Conservation (phyloP, 64 coral and sea anemone species). For the Stichodactyla helianthus region DNA sequence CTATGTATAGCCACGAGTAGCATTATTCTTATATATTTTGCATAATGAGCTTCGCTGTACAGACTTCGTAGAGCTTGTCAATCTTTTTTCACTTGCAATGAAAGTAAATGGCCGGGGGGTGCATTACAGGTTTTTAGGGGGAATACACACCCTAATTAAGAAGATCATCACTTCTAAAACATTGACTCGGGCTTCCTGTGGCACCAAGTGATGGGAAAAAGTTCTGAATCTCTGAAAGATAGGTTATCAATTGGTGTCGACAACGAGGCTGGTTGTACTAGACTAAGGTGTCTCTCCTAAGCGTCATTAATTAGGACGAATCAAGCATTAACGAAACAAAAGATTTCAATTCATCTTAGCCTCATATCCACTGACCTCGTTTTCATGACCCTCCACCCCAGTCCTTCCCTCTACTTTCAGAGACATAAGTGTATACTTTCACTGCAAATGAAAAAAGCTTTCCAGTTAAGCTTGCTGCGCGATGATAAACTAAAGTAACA, state of each 20-base stretch:
- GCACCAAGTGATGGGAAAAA: not conserved
- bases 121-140: not conserved
- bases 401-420: too few species aligned
- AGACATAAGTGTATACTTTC: not conserved
- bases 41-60: not conserved
- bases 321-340: too few species aligned
- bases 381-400: too few species aligned
- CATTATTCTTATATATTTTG: not conserved
- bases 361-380: too few species aligned
- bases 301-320: too few species aligned
- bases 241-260: too few species aligned
- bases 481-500: constrained; percentile 13
- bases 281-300: too few species aligned
- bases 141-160: constrained; percentile 9
- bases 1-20: not conserved
- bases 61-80: not conserved
- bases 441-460: not conserved
- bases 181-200: not conserved
- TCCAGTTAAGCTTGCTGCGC: constrained; percentile 7
- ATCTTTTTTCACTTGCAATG: not conserved
- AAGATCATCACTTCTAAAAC: too few species aligned
- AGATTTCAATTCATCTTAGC: too few species aligned
- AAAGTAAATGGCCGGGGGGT: not conserved
- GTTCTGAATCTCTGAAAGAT: too few species aligned
- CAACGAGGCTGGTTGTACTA: too few species aligned